Evolutionary conservation across 1,140 invertebrate genomes (phyloP), one percentile per base, ranked within the genome.

Genomic region (Calliopsis andreniformis): DNA sequence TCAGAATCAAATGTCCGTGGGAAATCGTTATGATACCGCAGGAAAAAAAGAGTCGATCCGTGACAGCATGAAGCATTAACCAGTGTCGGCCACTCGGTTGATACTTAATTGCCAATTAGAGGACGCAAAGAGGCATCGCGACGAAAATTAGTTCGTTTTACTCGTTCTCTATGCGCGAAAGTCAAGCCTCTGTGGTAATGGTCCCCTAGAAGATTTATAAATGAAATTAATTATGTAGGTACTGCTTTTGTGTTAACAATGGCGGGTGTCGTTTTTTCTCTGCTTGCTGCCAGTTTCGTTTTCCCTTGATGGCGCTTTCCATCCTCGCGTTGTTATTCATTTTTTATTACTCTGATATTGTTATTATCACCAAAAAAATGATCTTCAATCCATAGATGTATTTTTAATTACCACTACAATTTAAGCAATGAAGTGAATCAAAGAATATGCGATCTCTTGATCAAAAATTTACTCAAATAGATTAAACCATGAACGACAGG

Each of bases 101-200:
- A 78, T 79, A 82, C 72, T 81, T 87, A 87, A 87, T 87, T 87
- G 87, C 75, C 86, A 87, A 87, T 87, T 87, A 87, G 70, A 67
- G 80, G 64, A 78, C 55, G 75, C 78, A 72, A 82, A 79, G 78
- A 80, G 78, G 78, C 49, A 75, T 66, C 61, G 72, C 63, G 66
- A 78, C 75, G 73, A 70, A 68, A 70, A 73, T 43, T 78, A 61
- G 82, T 83, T 84, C 82, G 73, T 80, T 84, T 84, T 78, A 78
- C 78, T 30, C 75, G 69, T 59, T 49, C 28, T 39, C 10, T 10
- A 43, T 51, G 56, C 39, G 73, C 55, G 64, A 84, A 67, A 84
- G 78, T 76, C 73, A 72, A 83, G 82, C 75, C 61, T 67, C 73
- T n/a, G n/a, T n/a, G 8, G 73, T 80, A 81, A 84, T 75, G 73